Base-by-base conservation (phyloP, 2,888 invertebrate species). In the Drosophila hawaiiensis region DNA sequence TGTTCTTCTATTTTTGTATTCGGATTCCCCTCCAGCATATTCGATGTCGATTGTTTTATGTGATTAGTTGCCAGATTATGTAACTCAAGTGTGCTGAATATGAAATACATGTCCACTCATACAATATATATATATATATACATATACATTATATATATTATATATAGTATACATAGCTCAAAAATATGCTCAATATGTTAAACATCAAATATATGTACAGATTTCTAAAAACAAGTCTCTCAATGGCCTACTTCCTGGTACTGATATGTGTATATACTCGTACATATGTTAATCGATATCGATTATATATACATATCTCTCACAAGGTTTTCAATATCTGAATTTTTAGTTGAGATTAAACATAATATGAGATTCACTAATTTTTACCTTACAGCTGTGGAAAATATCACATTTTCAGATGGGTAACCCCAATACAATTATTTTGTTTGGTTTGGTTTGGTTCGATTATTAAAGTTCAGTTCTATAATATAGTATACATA, bases 361-460 rank as follows among this genome's bases (percentile, higher is more conserved):
- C 47, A 25, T 25, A 25, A 16, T 25, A 22, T 22, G 7, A 25
- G 22, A 25, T 25, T 47, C 7, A 25, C 19, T 68, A 52, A 62
- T 47, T 31, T 49, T 65, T 47, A 25, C 63, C 67, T 76, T 73
- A 49, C 53, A 76, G 71, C 76, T 58, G 28, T 65, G 77, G 56
- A 82, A 82, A 83, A 73, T 80, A 82, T 80, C 80, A 72, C 80
- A 82, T 73, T 73, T 61, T 43, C 33, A 50, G 35, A 25, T 50
- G 63, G 41, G 56, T 68, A 39, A 7, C 22, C 16, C 31, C 52
- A 29, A 49, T 35, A 25, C 25, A 50, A 37, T 43, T 62, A 37
- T 35, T 49, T 2, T 4, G 28, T 56, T 50, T 19, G 25, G 25
- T 43, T 39, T 3, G 10, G 22, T 37, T 39, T 3, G 12, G 58